Conservation (phyloP, 2,797 vertebrate species). For the Enteromius afrohamiltoni region DNA sequence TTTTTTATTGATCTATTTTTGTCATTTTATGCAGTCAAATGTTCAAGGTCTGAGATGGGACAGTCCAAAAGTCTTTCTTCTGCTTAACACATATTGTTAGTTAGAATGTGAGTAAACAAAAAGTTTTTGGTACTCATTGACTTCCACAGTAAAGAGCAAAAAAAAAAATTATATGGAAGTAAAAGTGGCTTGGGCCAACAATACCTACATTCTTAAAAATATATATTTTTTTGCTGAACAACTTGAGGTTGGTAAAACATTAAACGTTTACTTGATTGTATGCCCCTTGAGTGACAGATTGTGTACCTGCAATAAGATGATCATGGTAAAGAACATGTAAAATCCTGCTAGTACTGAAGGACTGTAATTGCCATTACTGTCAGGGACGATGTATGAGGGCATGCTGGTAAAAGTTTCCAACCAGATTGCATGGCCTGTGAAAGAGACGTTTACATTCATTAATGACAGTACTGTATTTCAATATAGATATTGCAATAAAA, state of each 20-base stretch:
- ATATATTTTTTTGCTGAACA: neutral
- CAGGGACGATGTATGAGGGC: conserved; percentile 84
- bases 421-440: conserved; percentile 89
- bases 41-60: neutral
- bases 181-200: too few relatives aligned
- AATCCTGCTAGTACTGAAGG: conserved; percentile 78
- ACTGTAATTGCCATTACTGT: conserved; percentile 73
- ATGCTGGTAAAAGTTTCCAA: conserved; percentile 72
- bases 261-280: too few relatives aligned
- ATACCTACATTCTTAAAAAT: neutral
- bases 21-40: neutral
- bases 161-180: neutral
- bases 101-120: neutral
- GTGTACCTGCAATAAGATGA: conserved; percentile 93
- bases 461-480: conserved; percentile 8
- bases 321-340: conserved; percentile 95
- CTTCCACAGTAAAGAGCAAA: neutral
- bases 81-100: neutral
- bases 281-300: neutral
- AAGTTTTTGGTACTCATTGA: neutral
- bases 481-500: conserved; percentile 35
- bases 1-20: neutral
- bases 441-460: conserved; percentile 41
- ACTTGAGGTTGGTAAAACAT: neutral
- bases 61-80: neutral